Evolutionary conservation across 2,113 vertebrate genomes (phyloP).

Genomic region (Polyodon spathula): DNA sequence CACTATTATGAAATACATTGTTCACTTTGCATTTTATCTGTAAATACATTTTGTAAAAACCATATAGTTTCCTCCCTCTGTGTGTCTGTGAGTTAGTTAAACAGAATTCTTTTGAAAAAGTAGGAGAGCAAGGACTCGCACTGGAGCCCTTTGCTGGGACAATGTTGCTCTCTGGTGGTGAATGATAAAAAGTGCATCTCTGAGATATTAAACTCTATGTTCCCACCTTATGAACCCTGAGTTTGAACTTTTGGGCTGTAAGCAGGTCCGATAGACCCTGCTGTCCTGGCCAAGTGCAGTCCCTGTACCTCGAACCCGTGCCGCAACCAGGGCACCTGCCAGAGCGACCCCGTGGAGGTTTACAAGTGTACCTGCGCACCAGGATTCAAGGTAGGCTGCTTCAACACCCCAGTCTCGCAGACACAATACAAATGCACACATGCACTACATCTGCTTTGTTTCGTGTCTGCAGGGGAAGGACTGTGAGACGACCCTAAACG

Average conservation of each 20-base stretch:
- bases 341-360: constrained; percentile 54
- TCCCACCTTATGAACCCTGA: not conserved
- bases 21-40: too few species aligned
- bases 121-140: too few species aligned
- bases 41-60: too few species aligned
- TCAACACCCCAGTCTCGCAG: not conserved
- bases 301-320: constrained; percentile 85
- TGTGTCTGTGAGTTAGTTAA: too few species aligned
- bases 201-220: not conserved
- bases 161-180: not conserved
- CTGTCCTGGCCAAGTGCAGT: constrained; percentile 81
- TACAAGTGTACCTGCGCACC: constrained; percentile 74
- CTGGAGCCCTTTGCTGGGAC: too few species aligned
- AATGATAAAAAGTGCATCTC: not conserved
- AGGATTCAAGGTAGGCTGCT: constrained; percentile 69
- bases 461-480: constrained; percentile 64
- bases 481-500: constrained; percentile 70
- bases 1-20: too few species aligned
- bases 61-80: too few species aligned
- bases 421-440: too few species aligned
- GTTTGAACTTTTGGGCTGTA: not conserved
- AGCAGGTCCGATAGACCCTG: constrained; percentile 64
- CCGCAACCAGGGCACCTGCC: constrained; percentile 77
- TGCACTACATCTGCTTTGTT: not conserved
- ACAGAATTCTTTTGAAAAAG: too few species aligned